phyloP scores from a whole-genome alignment of 2,797 vertebrate genomes.

The Moxostoma hubbsi region DNA sequence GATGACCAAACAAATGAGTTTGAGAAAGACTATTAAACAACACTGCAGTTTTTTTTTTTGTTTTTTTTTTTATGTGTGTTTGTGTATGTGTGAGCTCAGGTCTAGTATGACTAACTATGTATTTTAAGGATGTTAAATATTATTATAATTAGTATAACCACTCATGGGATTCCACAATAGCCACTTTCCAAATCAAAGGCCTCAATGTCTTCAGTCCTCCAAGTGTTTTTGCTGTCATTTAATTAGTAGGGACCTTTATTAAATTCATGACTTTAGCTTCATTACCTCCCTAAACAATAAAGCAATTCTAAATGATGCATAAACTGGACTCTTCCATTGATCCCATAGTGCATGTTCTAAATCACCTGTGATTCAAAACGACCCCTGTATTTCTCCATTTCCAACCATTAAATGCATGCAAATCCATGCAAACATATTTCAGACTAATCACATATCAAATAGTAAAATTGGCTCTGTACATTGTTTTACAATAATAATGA shows the following conservation, averaged over 20 bases:
- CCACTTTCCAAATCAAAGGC: background rate
- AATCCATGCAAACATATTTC: constrained; percentile 1
- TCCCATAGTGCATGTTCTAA: background rate
- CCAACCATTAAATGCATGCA: no score
- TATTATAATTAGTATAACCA: constrained; percentile 21
- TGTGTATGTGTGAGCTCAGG: background rate
- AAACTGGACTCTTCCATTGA: constrained; percentile 7
- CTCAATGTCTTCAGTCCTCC: background rate
- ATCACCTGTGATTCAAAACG: background rate
- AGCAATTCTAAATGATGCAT: constrained; percentile 19
- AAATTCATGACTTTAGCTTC: constrained; percentile 24
- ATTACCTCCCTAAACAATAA: constrained; percentile 31
- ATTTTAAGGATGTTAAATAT: constrained; percentile 15
- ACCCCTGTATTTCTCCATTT: no score
- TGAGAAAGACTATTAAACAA: constrained; percentile 3
- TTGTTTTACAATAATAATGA: background rate
- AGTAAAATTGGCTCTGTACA: background rate
- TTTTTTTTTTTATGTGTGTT: background rate
- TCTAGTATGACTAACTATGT: background rate
- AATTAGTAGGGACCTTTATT: background rate
- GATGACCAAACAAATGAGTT: background rate
- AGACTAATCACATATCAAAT: background rate
- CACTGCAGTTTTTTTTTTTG: background rate
- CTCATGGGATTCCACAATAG: constrained; percentile 7
- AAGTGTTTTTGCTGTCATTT: constrained; percentile 1